These are phyloP conservation scores for Nesometra sesokonis DNA, from an alignment of 35 echinoderm and acorn worm species.

Conservation along the genomic window DNA sequence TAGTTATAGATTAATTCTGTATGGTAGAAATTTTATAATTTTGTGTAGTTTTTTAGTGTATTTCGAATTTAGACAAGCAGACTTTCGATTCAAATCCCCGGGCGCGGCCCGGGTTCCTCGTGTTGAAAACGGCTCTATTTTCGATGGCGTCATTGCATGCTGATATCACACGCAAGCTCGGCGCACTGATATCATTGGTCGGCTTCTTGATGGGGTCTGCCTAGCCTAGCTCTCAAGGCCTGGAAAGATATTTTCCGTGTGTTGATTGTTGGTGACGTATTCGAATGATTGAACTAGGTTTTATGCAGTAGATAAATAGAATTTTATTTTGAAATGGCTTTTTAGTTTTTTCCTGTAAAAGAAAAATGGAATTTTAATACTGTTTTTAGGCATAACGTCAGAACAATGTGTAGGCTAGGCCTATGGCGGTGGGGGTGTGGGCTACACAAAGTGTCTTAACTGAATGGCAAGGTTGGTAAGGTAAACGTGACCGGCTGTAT, in stretches of 20 bases:
- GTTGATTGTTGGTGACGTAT: not conserved
- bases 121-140: not conserved
- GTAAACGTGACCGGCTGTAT: too few species aligned
- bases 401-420: too few species aligned
- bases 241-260: not conserved
- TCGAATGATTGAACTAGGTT: not conserved
- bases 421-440: too few species aligned
- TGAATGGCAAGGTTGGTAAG: too few species aligned
- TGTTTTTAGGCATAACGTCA: too few species aligned
- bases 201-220: not conserved
- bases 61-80: not conserved
- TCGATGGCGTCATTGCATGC: not conserved
- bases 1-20: not conserved
- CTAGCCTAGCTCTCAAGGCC: not conserved
- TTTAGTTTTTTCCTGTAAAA: not conserved
- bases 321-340: not conserved
- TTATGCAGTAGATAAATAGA: not conserved
- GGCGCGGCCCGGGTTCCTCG: not conserved
- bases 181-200: not conserved
- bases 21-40: not conserved
- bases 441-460: too few species aligned
- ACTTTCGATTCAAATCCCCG: not conserved
- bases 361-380: too few species aligned
- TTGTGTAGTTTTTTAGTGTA: not conserved
- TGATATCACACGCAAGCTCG: not conserved